These are phyloP conservation scores for Rhinoptilus africanus DNA, from an alignment of 2,113 vertebrate species.

Conservation along the genomic window DNA sequence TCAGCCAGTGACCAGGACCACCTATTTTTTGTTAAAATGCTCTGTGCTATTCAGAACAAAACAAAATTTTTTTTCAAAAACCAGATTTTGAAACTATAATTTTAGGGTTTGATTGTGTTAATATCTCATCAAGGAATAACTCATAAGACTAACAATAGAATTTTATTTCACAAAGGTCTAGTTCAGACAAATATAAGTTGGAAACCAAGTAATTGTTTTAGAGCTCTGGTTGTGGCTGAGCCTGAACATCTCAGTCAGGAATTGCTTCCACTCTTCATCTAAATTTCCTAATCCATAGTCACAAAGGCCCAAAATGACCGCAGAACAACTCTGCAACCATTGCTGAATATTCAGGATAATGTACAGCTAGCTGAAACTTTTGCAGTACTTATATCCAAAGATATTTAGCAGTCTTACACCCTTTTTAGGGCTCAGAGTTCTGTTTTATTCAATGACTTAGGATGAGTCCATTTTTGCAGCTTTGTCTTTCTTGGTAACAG, in stretches of 20 bases:
- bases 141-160: not conserved
- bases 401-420: not conserved
- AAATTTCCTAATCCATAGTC: not conserved
- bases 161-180: not conserved
- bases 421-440: not conserved
- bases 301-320: not conserved
- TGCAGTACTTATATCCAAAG: not conserved
- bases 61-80: not conserved
- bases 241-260: not conserved
- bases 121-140: not conserved
- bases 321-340: not conserved
- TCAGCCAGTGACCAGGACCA: not conserved
- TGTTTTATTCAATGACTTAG: not conserved
- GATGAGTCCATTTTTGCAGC: not conserved
- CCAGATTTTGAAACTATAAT: not conserved
- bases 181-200: not conserved
- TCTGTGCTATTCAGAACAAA: not conserved
- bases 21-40: not conserved
- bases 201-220: not conserved
- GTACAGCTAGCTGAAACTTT: not conserved
- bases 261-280: not conserved
- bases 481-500: not conserved
- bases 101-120: not conserved
- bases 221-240: not conserved
- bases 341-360: not conserved